Percentiles rank a stretch among this genome's conserved stretches.
Evolutionary conservation across 2,113 vertebrate genomes (phyloP).

Genomic region (Rhinogobius similis): DNA sequence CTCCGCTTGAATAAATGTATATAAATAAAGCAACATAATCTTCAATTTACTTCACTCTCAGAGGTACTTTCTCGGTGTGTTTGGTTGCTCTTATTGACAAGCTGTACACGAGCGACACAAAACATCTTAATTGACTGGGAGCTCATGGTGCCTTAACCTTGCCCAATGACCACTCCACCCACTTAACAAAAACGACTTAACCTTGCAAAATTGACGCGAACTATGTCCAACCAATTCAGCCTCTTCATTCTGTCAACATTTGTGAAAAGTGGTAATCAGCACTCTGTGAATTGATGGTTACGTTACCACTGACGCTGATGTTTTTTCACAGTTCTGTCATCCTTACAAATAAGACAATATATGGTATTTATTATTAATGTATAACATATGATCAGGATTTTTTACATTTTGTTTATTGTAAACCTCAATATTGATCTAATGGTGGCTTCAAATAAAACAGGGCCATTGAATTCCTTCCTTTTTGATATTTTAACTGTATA

Average conservation of each 20-base stretch:
- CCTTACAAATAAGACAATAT: not conserved
- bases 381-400: no score
- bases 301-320: not conserved
- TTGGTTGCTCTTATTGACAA: not conserved
- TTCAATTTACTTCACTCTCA: not conserved
- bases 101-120: not conserved
- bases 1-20: not conserved
- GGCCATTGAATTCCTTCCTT: no score
- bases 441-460: no score
- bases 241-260: not conserved
- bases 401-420: no score
- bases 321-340: not conserved
- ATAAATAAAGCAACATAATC: no score
- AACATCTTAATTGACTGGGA: not conserved
- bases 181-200: not conserved
- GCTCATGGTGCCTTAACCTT: not conserved
- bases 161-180: not conserved
- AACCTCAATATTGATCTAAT: no score
- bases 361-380: no score
- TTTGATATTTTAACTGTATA: no score
- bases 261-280: not conserved
- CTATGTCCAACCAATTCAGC: not conserved
- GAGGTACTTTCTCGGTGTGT: not conserved
- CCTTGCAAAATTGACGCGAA: not conserved
- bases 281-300: not conserved